Conservation (phyloP, 92 coral and sea anemone species). For the Nematostella vectensis region DNA sequence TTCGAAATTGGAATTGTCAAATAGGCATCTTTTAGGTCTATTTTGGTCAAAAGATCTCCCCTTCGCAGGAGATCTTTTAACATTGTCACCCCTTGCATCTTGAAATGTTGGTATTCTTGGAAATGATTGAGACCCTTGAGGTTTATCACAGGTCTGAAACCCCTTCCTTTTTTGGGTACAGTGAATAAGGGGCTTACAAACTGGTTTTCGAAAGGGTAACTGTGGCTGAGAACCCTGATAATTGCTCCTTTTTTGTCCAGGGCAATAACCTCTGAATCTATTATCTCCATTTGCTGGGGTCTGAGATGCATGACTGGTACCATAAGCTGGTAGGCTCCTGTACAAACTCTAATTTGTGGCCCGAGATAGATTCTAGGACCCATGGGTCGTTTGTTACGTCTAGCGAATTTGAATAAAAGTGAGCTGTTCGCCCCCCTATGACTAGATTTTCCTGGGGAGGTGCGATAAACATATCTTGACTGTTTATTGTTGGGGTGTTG, state of each 20-base stretch:
- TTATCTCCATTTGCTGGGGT: constrained; percentile 1
- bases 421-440: too few relatives aligned
- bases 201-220: neutral
- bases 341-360: constrained; percentile 4
- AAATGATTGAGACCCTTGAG: constrained; percentile 35
- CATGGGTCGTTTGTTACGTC: too few relatives aligned
- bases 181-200: constrained; percentile 23
- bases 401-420: too few relatives aligned
- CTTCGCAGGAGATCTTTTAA: constrained; percentile 35
- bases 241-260: constrained; percentile 9
- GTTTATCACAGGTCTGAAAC: constrained; percentile 38
- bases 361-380: too few relatives aligned
- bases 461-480: too few relatives aligned
- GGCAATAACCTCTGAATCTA: constrained; percentile 6
- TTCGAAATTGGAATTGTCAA: constrained; percentile 16
- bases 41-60: constrained; percentile 34
- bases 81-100: constrained; percentile 53
- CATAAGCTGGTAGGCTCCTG: neutral
- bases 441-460: too few relatives aligned
- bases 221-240: neutral
- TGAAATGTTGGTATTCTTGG: constrained; percentile 51
- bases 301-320: neutral
- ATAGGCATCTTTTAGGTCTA: constrained; percentile 60
- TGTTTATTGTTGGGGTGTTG: too few relatives aligned
- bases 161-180: constrained; percentile 55